A percentile compares a stretch with the other conserved stretches of the same genome.
Conservation (phyloP, 2,113 vertebrate species). For the Colaptes auratus region DNA sequence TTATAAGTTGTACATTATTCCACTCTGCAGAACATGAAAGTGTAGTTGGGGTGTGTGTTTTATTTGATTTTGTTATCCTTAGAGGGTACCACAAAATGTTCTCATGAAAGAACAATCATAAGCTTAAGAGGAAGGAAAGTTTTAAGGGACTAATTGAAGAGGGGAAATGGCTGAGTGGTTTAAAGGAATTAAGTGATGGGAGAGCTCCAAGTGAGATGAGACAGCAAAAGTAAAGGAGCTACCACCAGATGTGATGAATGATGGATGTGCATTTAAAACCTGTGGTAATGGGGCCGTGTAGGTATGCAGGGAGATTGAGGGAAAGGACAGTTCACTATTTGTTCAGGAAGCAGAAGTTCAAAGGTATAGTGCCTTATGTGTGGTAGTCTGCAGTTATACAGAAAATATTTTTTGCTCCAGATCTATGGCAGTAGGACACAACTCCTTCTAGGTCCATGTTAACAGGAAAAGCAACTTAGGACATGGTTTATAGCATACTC, state of each 20-base stretch:
- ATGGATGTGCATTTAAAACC: background rate
- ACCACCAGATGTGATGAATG: background rate
- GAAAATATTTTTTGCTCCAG: background rate
- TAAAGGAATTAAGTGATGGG: conserved; percentile 37
- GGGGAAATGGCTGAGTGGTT: conserved; percentile 24
- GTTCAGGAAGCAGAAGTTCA: background rate
- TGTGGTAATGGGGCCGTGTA: background rate
- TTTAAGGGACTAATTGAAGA: conserved; percentile 49
- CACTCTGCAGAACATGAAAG: background rate
- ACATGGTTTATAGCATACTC: background rate
- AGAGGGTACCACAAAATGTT: conserved; percentile 10
- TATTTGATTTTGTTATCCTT: background rate
- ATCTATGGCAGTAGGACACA: background rate
- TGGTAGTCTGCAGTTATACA: background rate
- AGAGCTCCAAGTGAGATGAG: conserved; percentile 41
- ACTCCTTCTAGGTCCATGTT: background rate
- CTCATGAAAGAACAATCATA: conserved; percentile 24
- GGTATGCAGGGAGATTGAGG: background rate
- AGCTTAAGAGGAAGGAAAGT: conserved; percentile 9
- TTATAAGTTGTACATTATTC: background rate
- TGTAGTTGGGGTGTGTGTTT: background rate
- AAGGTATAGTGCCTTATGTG: background rate
- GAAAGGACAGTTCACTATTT: background rate
- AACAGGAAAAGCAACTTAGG: background rate
- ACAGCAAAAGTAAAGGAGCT: conserved; percentile 36